Percentiles rank a stretch among this genome's conserved stretches.
Evolutionary conservation across 2,888 invertebrate species (phyloP).

Genomic region (Melolontha melolontha): DNA sequence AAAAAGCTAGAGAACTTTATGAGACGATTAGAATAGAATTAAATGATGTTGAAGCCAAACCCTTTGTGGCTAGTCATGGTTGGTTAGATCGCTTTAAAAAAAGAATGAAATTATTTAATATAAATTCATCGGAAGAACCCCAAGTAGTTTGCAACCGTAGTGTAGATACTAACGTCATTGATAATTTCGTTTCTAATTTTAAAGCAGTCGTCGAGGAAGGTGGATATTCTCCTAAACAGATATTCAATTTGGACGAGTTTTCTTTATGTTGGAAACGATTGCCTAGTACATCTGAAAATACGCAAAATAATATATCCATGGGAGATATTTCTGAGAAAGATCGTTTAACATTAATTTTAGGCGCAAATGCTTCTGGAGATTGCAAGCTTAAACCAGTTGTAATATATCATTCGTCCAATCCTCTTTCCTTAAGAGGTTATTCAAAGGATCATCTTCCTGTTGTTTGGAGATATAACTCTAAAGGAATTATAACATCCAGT

Average conservation of each 20-base stretch:
- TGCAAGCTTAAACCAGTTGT: constrained; percentile 26
- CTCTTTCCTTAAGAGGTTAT: constrained; percentile 8
- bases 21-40: constrained; percentile 20
- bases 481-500: constrained; percentile 19
- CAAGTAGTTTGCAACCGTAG: too few species aligned
- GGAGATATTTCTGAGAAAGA: background rate
- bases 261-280: constrained; percentile 16
- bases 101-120: constrained; percentile 27
- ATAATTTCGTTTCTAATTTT: constrained; percentile 15
- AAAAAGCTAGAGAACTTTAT: constrained; percentile 27
- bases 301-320: background rate
- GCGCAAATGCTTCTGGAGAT: constrained; percentile 28
- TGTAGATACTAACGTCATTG: constrained; percentile 2
- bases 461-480: constrained; percentile 23
- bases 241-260: constrained; percentile 27
- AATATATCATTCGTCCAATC: constrained; percentile 18
- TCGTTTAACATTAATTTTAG: constrained; percentile 20
- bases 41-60: constrained; percentile 27
- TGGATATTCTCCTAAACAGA: constrained; percentile 26
- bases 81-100: constrained; percentile 33
- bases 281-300: background rate
- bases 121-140: background rate
- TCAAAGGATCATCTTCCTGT: constrained; percentile 32
- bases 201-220: constrained; percentile 2
- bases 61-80: constrained; percentile 23